Evolutionary conservation across 2,888 invertebrate species (phyloP).

Genomic region (Tipula confusa): DNA sequence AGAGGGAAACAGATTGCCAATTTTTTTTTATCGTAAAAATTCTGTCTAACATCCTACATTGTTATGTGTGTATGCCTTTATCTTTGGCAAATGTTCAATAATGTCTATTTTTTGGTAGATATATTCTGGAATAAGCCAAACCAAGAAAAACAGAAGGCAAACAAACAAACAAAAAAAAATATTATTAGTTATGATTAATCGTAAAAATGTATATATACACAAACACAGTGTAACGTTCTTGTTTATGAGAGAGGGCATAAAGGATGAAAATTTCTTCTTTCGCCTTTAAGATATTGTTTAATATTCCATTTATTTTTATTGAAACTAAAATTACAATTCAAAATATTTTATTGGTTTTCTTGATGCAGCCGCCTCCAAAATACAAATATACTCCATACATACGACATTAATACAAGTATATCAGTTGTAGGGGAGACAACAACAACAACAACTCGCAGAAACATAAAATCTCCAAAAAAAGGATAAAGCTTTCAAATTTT

Average conservation of each 20-base stretch:
- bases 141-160: neutral
- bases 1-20: neutral
- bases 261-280: neutral
- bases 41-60: neutral
- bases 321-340: constrained; percentile 29
- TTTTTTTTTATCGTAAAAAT: neutral
- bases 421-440: neutral
- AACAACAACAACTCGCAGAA: too few species aligned
- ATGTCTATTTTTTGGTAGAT: neutral
- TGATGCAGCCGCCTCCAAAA: constrained; percentile 1
- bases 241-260: neutral
- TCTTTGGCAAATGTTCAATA: constrained; percentile 1
- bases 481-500: constrained; percentile 9
- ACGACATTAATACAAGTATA: neutral
- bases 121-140: neutral
- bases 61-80: neutral
- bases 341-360: constrained; percentile 15
- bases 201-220: neutral
- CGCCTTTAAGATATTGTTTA: neutral
- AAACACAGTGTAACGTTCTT: neutral
- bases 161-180: neutral
- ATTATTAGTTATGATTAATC: constrained; percentile 13
- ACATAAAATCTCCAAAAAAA: neutral
- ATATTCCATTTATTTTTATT: constrained; percentile 28
- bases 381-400: neutral